Percentiles rank a stretch among this genome's conserved stretches.
Conservation (phyloP, 2,888 invertebrate genomes). For the Colostygia pectinataria region DNA sequence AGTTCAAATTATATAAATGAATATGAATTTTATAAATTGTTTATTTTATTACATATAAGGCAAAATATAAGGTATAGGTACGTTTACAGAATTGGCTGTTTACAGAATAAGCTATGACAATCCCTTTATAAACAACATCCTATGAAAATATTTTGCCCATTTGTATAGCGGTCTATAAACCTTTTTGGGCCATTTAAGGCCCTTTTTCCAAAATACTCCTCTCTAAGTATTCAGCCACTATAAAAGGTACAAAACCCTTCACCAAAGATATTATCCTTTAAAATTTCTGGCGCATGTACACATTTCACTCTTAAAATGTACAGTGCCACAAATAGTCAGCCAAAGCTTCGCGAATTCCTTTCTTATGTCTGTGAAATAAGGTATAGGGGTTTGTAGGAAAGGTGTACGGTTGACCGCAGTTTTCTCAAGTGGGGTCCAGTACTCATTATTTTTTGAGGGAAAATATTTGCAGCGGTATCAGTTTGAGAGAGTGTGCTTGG, state of each 20-base stretch:
- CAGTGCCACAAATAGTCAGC: conserved; percentile 22
- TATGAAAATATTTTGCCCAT: conserved; percentile 15
- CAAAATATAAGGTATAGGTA: no score
- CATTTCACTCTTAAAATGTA: conserved; percentile 48
- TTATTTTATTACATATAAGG: no score
- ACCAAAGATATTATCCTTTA: conserved; percentile 57
- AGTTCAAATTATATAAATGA: no score
- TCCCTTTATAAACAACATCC: conserved; percentile 3
- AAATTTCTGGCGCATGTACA: conserved; percentile 57
- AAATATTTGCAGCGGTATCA: conserved; percentile 65
- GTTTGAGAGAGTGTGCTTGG: conserved; percentile 50
- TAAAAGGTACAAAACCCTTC: conserved; percentile 42
- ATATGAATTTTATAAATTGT: no score
- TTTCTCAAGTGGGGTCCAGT: conserved; percentile 62
- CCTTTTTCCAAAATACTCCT: conserved; percentile 34
- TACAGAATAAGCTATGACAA: not conserved
- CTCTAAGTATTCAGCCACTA: conserved; percentile 34
- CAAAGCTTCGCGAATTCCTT: conserved; percentile 11
- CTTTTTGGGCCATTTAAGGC: conserved; percentile 30
- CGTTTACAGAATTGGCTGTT: no score
- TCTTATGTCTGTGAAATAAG: conserved; percentile 23
- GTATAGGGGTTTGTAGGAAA: conserved; percentile 10
- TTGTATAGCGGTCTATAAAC: conserved; percentile 25
- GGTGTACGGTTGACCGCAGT: conserved; percentile 41
- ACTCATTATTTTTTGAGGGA: conserved; percentile 65